These are phyloP conservation scores for Mesembrinibis cayennensis DNA, from an alignment of 2,113 vertebrate genomes.

Conservation along the genomic window DNA sequence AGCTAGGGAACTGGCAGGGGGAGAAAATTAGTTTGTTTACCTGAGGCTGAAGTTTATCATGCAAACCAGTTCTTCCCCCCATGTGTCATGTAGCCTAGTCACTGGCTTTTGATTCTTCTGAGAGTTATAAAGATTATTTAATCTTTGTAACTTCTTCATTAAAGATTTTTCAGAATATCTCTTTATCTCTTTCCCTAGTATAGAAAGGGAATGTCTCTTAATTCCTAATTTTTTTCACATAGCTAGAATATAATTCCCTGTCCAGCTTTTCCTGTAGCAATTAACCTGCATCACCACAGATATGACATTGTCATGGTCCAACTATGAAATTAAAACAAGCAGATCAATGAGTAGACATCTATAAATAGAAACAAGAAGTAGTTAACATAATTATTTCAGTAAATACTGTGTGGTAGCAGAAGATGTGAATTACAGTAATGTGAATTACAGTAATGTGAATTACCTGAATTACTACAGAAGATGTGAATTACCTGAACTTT, in stretches of 20 bases:
- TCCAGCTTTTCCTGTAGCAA: background rate
- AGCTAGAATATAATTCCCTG: background rate
- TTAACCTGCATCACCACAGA: background rate
- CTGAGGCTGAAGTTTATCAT: background rate
- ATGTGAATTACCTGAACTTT: background rate
- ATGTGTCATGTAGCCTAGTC: background rate
- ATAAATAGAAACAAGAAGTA: background rate
- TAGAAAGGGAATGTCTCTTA: background rate
- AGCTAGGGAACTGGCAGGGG: background rate
- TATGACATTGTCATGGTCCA: background rate
- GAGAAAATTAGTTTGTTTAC: background rate
- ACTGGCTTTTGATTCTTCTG: background rate
- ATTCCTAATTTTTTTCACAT: background rate
- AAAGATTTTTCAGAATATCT: background rate
- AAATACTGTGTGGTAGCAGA: background rate
- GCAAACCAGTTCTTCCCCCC: background rate
- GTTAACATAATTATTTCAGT: background rate
- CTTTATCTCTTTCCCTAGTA: background rate
- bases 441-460: no score
- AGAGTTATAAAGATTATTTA: background rate
- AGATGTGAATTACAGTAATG: background rate
- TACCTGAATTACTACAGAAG: background rate
- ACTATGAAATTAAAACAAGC: background rate
- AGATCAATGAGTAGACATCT: background rate
- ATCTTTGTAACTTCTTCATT: background rate